A percentile compares a stretch with the other conserved stretches of the same genome.
phyloP scores from a whole-genome alignment of 2,888 invertebrate species.

The Eucriotettix oculatus region DNA sequence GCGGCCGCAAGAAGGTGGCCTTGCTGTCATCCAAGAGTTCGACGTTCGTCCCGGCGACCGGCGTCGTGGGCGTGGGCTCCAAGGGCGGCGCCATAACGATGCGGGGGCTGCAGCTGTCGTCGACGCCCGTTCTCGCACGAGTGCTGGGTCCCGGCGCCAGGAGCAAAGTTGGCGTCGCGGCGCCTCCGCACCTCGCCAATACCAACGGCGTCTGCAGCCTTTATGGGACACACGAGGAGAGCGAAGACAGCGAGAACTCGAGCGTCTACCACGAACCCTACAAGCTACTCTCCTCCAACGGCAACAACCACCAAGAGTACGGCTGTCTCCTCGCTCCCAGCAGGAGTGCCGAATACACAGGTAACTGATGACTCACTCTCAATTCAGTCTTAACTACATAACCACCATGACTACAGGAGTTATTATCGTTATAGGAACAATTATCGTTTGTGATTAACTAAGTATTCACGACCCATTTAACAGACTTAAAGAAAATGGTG shows the following conservation, averaged over 20 bases:
- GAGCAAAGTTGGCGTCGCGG: neutral
- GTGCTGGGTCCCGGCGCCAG: neutral
- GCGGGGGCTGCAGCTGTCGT: constrained; percentile 14
- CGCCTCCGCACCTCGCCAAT: neutral
- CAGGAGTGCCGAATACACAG: constrained; percentile 36
- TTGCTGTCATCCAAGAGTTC: constrained; percentile 37
- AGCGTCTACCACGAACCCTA: constrained; percentile 39
- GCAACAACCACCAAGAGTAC: constrained; percentile 26
- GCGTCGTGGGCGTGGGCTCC: neutral
- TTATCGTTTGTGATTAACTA: too few species aligned
- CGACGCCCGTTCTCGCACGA: constrained; percentile 10
- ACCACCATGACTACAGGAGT: too few species aligned
- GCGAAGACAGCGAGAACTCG: constrained; percentile 34
- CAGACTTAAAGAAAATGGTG: too few species aligned
- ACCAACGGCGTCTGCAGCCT: constrained; percentile 12
- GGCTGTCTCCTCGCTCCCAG: constrained; percentile 30
- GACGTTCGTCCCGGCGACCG: constrained; percentile 16
- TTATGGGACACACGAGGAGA: neutral
- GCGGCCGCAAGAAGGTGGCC: constrained; percentile 46
- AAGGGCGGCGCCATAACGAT: neutral
- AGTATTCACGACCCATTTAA: too few species aligned
- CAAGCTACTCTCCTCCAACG: constrained; percentile 27
- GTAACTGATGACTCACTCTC: constrained; percentile 17
- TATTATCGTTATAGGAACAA: too few species aligned
- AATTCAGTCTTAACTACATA: too few species aligned